phyloP scores from a whole-genome alignment of 2,797 vertebrate species.

The Tiaroga cobitis region DNA sequence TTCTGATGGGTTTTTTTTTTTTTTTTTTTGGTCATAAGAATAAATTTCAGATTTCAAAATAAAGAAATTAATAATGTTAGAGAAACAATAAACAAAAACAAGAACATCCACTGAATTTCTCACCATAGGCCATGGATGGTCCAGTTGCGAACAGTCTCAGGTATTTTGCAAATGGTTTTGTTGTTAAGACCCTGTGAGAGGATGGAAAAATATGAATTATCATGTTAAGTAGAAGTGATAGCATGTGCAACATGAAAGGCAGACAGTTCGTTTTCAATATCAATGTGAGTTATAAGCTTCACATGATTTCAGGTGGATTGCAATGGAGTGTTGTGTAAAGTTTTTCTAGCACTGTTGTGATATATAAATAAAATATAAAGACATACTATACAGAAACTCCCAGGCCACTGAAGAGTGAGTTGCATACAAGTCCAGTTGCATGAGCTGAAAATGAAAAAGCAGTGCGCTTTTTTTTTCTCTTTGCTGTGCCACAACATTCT shows the following conservation, averaged over 20 bases:
- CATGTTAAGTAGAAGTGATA: neutral
- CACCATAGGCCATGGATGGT: constrained; percentile 82
- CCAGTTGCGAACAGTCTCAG: constrained; percentile 69
- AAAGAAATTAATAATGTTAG: too few relatives aligned
- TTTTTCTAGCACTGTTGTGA: neutral
- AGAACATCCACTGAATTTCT: constrained; percentile 25
- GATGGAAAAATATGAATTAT: neutral
- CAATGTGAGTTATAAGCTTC: neutral
- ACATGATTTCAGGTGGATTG: neutral
- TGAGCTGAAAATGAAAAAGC: constrained; percentile 44
- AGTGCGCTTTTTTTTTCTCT: neutral
- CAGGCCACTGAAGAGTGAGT: constrained; percentile 80
- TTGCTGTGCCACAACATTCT: neutral
- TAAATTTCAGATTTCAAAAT: too few relatives aligned
- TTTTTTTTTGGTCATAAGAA: too few relatives aligned
- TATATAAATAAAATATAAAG: neutral
- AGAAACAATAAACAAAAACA: too few relatives aligned
- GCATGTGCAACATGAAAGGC: neutral
- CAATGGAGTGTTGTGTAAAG: neutral
- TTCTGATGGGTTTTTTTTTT: too few relatives aligned
- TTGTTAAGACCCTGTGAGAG: constrained; percentile 65
- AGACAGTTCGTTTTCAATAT: neutral
- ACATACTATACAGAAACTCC: constrained; percentile 78
- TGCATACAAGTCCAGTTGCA: constrained; percentile 76
- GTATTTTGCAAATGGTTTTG: constrained; percentile 67